Base-by-base conservation (phyloP, 2,113 vertebrate genomes). In the Alexandromys fortis region DNA sequence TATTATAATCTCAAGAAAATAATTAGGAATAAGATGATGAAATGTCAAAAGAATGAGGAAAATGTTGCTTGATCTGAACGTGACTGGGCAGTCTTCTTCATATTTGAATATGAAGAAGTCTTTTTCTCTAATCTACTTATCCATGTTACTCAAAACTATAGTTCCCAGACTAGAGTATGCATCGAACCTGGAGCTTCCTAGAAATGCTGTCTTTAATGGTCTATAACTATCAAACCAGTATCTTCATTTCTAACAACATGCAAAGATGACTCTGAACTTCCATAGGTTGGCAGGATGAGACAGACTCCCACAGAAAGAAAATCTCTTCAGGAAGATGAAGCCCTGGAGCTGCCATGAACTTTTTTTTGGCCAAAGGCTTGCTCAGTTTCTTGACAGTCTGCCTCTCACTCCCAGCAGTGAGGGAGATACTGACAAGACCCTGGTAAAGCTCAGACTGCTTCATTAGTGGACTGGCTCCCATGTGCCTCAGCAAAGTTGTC, bases 121-220 rank as follows among this genome's bases (percentile, higher is more conserved):
- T 92, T 88, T 89, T 83, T 86, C 79, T 45, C 73, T 83, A 95
- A 76, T 3, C 92, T 78, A 72, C 45, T 30, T 86, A 55, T 90
- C 19, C 52, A 68, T 28, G 70, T 61, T 92, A 49, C 33, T 90
- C 58, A 82, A 82, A 91, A 77, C 35, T 38, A n/a, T 14, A 26
- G 24, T 72, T 77, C 16, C 78, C 47, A 91, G 63, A 81, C 49
- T 35, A 19, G 38, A 75, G 47, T 63, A 83, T 55, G 68, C 58
- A 21, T n/a, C 35, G 52, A 63, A 93, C 47, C 16, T 16, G 63
- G 49, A 68, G 28, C 45, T 83, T 79, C 3, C 65, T 92, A 67
- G 33, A 45, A 82, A 95, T 55, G 42, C 73, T 91, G n/a, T 76
- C 42, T 30, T 38, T 33, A 33, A 21, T 52, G 78, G 10, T 55